phyloP scores from a whole-genome alignment of 2,888 invertebrate species.

The Netelia fuscicornis region DNA sequence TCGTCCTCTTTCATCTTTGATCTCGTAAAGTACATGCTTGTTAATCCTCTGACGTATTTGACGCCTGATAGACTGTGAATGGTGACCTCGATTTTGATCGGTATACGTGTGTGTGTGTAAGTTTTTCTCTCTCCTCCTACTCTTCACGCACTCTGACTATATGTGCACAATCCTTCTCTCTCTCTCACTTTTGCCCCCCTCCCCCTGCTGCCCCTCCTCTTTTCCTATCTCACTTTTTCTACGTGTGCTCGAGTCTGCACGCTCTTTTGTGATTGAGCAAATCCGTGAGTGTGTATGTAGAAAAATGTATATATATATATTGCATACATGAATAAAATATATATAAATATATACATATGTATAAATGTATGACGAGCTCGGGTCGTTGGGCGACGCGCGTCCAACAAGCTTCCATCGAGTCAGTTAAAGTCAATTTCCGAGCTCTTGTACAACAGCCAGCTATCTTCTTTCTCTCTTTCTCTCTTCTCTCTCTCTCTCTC shows the following conservation, averaged over 20 bases:
- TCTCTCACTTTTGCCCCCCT: not conserved
- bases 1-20: slow-evolving; percentile 68
- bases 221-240: not conserved
- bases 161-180: slow-evolving; percentile 42
- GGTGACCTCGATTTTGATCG: slow-evolving; percentile 67
- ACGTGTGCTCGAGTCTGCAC: slow-evolving; percentile 4
- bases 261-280: slow-evolving; percentile 53
- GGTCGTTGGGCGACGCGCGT: slow-evolving; percentile 52
- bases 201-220: not conserved
- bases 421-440: slow-evolving; percentile 54
- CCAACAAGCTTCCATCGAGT: slow-evolving; percentile 35
- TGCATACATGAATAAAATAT: not conserved
- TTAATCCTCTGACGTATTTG: slow-evolving; percentile 67
- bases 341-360: slow-evolving; percentile 9
- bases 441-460: slow-evolving; percentile 28
- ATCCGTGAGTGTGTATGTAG: slow-evolving; percentile 24
- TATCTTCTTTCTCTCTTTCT: not conserved
- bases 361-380: slow-evolving; percentile 51
- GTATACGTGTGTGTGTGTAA: slow-evolving; percentile 41
- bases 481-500: not conserved
- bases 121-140: slow-evolving; percentile 13
- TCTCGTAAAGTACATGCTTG: slow-evolving; percentile 64
- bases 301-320: slow-evolving; percentile 26
- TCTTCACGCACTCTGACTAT: slow-evolving; percentile 32
- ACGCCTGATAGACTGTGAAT: slow-evolving; percentile 68